phyloP scores from a whole-genome alignment of 2,888 invertebrate genomes.

The Cantharis flavilabris region DNA sequence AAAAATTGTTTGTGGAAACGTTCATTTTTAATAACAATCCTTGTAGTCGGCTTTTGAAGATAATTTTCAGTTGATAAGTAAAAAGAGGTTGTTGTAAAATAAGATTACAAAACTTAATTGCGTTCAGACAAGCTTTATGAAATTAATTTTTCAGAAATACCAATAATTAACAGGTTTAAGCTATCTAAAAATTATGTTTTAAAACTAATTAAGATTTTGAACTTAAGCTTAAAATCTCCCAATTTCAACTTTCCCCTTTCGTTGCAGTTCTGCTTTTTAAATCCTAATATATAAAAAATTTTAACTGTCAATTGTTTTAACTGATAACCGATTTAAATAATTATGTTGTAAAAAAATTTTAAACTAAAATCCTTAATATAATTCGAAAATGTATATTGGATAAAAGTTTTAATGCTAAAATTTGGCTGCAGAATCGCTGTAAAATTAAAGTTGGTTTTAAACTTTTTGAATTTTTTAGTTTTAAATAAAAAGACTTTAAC shows the following conservation, averaged over 20 bases:
- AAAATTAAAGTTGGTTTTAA: constrained; percentile 3
- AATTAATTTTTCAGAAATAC: background rate
- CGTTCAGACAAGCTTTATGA: background rate
- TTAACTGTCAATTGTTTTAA: too few species aligned
- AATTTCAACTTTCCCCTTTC: background rate
- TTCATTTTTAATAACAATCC: background rate
- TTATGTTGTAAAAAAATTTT: too few species aligned
- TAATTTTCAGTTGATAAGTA: background rate
- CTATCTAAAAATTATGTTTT: background rate
- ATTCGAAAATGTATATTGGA: background rate
- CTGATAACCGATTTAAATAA: too few species aligned
- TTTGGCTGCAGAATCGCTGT: background rate
- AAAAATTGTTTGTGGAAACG: background rate
- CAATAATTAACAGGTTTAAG: background rate
- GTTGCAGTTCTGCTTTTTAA: background rate
- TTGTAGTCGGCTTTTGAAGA: background rate
- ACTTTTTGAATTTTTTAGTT: constrained; percentile 8
- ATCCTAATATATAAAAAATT: too few species aligned
- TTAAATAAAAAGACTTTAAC: constrained; percentile 10
- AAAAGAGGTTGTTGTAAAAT: background rate
- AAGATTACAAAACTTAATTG: background rate
- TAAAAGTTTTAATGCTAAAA: background rate
- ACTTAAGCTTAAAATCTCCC: background rate
- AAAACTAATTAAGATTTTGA: background rate
- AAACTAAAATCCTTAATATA: background rate